Conservation (phyloP, 1,140 invertebrate species). For the Dufourea novaeangliae region DNA sequence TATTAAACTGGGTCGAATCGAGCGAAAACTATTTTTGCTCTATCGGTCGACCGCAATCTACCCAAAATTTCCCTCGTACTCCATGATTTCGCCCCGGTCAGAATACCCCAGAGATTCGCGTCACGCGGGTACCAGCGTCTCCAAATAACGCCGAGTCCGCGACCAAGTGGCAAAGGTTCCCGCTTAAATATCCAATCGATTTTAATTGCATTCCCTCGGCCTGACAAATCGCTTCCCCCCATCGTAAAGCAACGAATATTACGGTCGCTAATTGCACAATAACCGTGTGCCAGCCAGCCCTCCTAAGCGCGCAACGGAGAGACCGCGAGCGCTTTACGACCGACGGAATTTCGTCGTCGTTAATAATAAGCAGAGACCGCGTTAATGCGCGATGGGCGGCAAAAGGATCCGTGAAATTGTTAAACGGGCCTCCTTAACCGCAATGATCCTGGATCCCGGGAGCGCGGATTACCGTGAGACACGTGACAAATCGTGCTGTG, state of each 20-base stretch:
- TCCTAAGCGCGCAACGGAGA: neutral
- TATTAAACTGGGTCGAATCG: neutral
- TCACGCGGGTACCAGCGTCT: conserved; percentile 4
- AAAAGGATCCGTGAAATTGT: conserved; percentile 14
- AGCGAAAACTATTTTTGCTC: neutral
- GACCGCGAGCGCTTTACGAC: neutral
- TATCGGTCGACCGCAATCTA: neutral
- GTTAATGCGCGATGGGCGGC: conserved; percentile 1
- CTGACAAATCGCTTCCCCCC: conserved; percentile 36
- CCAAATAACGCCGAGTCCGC: neutral
- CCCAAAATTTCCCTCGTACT: conserved; percentile 7
- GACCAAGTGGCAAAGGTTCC: neutral
- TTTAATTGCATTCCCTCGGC: conserved; percentile 38
- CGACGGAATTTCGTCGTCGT: conserved; percentile 30
- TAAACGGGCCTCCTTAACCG: conserved; percentile 35
- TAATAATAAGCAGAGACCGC: conserved; percentile 19
- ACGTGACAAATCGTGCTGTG: conserved; percentile 19
- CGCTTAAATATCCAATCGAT: conserved; percentile 33
- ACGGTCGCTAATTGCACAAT: conserved; percentile 32
- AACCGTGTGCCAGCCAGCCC: neutral
- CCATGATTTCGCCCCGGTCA: neutral
- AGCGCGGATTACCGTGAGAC: conserved; percentile 17
- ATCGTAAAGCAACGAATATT: conserved; percentile 2
- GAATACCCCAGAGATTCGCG: neutral
- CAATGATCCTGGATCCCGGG: conserved; percentile 12